These are phyloP conservation scores for Zaprionus lachaisei DNA, from an alignment of 1,140 invertebrate genomes.

Conservation along the genomic window DNA sequence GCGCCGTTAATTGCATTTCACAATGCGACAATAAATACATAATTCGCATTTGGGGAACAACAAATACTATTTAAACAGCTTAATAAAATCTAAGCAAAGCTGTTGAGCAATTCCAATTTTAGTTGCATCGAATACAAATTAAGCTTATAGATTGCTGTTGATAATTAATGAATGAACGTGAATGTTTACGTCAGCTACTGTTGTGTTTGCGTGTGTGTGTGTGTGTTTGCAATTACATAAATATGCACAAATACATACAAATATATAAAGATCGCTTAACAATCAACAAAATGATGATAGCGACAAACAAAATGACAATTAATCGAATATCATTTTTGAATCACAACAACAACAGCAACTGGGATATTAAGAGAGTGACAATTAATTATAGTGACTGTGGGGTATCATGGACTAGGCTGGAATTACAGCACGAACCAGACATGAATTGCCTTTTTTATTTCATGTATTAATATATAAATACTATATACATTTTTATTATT, in stretches of 20 bases:
- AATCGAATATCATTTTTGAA: slow-evolving; percentile 70
- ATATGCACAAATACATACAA: slow-evolving; percentile 2
- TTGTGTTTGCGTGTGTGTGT: background rate
- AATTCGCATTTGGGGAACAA: slow-evolving; percentile 16
- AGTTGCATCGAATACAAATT: slow-evolving; percentile 78
- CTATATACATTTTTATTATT: background rate
- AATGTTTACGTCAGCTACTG: slow-evolving; percentile 5
- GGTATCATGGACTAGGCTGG: background rate
- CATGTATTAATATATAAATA: background rate
- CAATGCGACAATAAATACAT: slow-evolving; percentile 17
- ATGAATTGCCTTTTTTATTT: background rate
- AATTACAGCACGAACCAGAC: no score
- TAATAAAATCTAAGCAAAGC: slow-evolving; percentile 54
- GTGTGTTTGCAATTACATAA: slow-evolving; percentile 8
- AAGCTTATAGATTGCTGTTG: slow-evolving; percentile 62
- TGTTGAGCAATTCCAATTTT: slow-evolving; percentile 50
- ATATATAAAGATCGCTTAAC: slow-evolving; percentile 38
- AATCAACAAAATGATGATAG: slow-evolving; percentile 59
- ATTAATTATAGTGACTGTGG: background rate
- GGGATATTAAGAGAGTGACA: no score
- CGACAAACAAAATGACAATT: slow-evolving; percentile 68
- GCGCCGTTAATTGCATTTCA: slow-evolving; percentile 33
- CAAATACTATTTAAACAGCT: slow-evolving; percentile 25
- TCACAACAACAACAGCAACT: slow-evolving; percentile 19
- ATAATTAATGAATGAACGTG: slow-evolving; percentile 73